Conservation (phyloP, 2,797 vertebrate species). For the Microchirus variegatus region DNA sequence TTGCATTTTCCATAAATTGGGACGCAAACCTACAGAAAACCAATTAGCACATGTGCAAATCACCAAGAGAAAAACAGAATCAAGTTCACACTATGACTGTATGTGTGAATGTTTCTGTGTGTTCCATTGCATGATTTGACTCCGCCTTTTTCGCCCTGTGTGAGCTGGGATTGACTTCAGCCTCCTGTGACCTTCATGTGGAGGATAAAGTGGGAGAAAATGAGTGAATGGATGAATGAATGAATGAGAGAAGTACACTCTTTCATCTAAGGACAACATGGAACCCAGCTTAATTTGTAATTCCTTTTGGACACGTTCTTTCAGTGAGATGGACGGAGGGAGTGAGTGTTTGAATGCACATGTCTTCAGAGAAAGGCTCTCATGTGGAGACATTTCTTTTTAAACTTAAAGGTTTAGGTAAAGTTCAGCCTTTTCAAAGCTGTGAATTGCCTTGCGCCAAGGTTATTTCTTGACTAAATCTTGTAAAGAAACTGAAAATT, state of each 20-base stretch:
- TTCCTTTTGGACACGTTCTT: slow-evolving; percentile 5
- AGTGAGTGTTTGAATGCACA: neutral
- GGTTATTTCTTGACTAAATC: slow-evolving; percentile 11
- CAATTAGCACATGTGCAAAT: slow-evolving; percentile 22
- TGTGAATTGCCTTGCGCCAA: slow-evolving; percentile 7
- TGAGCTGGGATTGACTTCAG: no score
- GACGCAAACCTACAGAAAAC: slow-evolving; percentile 15
- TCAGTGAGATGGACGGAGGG: slow-evolving; percentile 8
- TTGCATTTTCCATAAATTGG: slow-evolving; percentile 59
- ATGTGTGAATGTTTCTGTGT: no score
- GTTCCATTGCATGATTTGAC: no score
- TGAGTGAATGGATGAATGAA: no score
- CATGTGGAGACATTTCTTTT: slow-evolving; percentile 6
- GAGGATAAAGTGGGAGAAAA: no score
- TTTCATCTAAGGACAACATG: slow-evolving; percentile 20
- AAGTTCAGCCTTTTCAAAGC: slow-evolving; percentile 20
- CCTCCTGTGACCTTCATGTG: no score
- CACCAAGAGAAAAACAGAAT: slow-evolving; percentile 15
- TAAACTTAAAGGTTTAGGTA: slow-evolving; percentile 11
- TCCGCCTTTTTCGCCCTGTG: no score
- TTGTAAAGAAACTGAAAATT: slow-evolving; percentile 1
- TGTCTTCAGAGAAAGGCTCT: slow-evolving; percentile 36
- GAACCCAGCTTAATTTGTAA: slow-evolving; percentile 1
- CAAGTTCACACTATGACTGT: neutral
- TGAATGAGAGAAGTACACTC: neutral